Evolutionary conservation across 2,888 invertebrate species (phyloP).

Genomic region (Gastrophysa polygoni): DNA sequence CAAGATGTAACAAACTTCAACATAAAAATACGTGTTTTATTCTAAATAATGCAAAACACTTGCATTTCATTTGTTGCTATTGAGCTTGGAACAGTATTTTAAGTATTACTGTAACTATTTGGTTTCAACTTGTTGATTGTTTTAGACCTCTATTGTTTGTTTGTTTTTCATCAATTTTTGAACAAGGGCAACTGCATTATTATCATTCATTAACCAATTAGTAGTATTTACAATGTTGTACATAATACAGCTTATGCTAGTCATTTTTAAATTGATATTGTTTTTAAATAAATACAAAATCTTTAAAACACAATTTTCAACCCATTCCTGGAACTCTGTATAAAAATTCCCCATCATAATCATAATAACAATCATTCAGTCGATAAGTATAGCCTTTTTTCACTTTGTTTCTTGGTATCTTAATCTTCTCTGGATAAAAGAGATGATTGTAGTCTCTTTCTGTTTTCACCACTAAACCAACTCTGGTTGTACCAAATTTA

Average conservation of each 20-base stretch:
- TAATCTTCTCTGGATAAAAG: constrained; percentile 67
- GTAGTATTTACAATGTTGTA: constrained; percentile 19
- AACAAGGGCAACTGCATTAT: too few relatives aligned
- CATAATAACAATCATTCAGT: constrained; percentile 80
- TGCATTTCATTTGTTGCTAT: too few relatives aligned
- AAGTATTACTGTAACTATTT: too few relatives aligned
- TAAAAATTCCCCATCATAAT: constrained; percentile 78
- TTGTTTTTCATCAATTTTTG: too few relatives aligned
- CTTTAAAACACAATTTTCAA: constrained; percentile 22
- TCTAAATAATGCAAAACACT: too few relatives aligned
- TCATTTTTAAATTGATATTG: constrained; percentile 50
- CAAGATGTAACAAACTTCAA: too few relatives aligned
- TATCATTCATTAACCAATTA: too few relatives aligned
- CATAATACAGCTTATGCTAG: constrained; percentile 46
- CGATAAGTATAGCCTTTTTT: constrained; percentile 72
- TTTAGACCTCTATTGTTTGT: too few relatives aligned
- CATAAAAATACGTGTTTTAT: too few relatives aligned
- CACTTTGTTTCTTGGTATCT: constrained; percentile 70
- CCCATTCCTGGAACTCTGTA: constrained; percentile 77
- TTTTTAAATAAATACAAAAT: constrained; percentile 41
- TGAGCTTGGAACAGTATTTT: too few relatives aligned
- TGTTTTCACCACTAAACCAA: constrained; percentile 32
- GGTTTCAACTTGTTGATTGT: too few relatives aligned
- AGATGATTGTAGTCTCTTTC: constrained; percentile 45
- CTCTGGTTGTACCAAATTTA: constrained; percentile 33